Conservation (phyloP, 2,113 vertebrate genomes). For the Nesospiza acunhae region DNA sequence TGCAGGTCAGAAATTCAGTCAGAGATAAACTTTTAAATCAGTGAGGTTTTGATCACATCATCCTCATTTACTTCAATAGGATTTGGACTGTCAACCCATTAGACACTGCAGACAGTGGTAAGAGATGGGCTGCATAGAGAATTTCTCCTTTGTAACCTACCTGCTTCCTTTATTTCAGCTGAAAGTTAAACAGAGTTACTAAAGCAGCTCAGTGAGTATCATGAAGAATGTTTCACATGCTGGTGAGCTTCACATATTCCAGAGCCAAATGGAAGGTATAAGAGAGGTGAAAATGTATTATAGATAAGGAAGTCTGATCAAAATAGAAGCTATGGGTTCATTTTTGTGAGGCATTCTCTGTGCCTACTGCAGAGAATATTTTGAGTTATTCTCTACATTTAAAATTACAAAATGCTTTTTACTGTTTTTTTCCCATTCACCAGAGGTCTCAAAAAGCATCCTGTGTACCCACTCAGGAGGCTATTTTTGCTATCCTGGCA, state of each 20-base stretch:
- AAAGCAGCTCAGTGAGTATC: neutral
- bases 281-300: neutral
- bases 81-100: neutral
- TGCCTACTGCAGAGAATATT: neutral
- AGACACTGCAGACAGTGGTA: neutral
- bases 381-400: neutral
- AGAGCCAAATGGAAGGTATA: neutral
- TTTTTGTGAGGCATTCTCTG: neutral
- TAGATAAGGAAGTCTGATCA: neutral
- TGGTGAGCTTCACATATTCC: neutral
- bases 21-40: neutral
- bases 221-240: neutral
- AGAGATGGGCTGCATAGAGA: neutral
- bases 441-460: neutral
- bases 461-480: neutral
- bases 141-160: neutral
- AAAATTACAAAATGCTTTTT: neutral
- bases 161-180: neutral
- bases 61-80: neutral
- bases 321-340: neutral
- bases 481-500: neutral
- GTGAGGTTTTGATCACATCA: neutral
- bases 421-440: neutral
- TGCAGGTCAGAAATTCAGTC: neutral
- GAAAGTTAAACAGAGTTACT: neutral